These are phyloP conservation scores for Scaptomyza parva DNA, from an alignment of 2,888 invertebrate species.

Conservation along the genomic window DNA sequence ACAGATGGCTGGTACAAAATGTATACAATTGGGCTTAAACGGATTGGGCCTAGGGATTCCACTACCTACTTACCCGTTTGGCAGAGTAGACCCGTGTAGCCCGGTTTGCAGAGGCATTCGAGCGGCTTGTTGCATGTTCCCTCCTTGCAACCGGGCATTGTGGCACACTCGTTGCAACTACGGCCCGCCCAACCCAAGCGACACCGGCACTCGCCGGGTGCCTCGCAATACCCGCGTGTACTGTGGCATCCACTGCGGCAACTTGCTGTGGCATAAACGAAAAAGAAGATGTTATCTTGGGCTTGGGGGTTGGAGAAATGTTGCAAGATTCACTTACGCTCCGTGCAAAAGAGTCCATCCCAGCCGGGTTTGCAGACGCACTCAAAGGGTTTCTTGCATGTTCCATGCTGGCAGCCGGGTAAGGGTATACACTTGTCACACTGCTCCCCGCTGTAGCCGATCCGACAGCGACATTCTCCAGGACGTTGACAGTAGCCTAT, in stretches of 20 bases:
- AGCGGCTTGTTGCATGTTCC: constrained; percentile 95
- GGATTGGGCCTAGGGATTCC: constrained; percentile 54
- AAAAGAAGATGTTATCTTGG: too few species aligned
- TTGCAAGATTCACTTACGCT: constrained; percentile 87
- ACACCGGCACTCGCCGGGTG: constrained; percentile 95
- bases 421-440: constrained; percentile 94
- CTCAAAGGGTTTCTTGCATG: constrained; percentile 94
- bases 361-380: constrained; percentile 94
- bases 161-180: constrained; percentile 93
- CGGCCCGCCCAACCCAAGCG: constrained; percentile 95
- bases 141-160: constrained; percentile 95
- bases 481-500: constrained; percentile 93
- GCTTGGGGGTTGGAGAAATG: too few species aligned
- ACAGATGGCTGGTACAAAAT: constrained; percentile 92
- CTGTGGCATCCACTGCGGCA: constrained; percentile 94
- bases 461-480: constrained; percentile 94
- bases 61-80: constrained; percentile 90
- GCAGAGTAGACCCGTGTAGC: constrained; percentile 95
- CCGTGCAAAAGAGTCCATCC: constrained; percentile 95
- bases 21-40: background rate
- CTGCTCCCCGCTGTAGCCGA: constrained; percentile 93
- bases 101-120: constrained; percentile 95
- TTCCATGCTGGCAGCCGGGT: constrained; percentile 94
- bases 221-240: constrained; percentile 93
- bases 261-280: constrained; percentile 88